These are phyloP conservation scores for Caenorhabditis virilis DNA, from an alignment of 2,888 invertebrate genomes.

Conservation along the genomic window DNA sequence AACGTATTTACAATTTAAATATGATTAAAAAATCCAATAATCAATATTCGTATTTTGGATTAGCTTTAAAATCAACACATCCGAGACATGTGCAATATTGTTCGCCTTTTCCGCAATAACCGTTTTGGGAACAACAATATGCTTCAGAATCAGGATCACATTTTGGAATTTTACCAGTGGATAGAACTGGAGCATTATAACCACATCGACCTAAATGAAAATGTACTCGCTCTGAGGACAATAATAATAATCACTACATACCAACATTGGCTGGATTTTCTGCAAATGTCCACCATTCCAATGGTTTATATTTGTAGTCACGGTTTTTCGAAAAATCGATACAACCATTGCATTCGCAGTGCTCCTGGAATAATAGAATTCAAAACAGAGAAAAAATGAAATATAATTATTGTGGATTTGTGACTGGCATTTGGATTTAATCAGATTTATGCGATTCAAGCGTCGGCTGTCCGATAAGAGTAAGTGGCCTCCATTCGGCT, in stretches of 20 bases:
- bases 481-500: too few relatives aligned
- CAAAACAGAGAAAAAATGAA: neutral
- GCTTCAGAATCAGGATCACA: constrained; percentile 58
- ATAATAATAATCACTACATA: too few relatives aligned
- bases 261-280: constrained; percentile 60
- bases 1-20: neutral
- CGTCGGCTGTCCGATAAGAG: too few relatives aligned
- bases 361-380: constrained; percentile 40
- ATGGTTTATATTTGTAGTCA: constrained; percentile 46
- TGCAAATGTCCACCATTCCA: constrained; percentile 62
- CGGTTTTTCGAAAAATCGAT: constrained; percentile 58
- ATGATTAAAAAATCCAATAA: neutral
- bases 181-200: constrained; percentile 54
- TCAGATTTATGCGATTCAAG: too few relatives aligned
- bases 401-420: too few relatives aligned
- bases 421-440: too few relatives aligned
- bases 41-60: constrained; percentile 37
- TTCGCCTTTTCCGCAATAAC: constrained; percentile 61
- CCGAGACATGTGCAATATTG: constrained; percentile 51
- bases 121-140: constrained; percentile 42
- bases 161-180: constrained; percentile 52
- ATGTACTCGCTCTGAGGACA: too few relatives aligned
- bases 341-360: constrained; percentile 64
- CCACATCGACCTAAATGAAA: too few relatives aligned
- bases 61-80: constrained; percentile 51